Percentiles rank a stretch among this genome's conserved stretches.
Conservation (phyloP, 2,888 invertebrate genomes). For the Sesamia inferens region DNA sequence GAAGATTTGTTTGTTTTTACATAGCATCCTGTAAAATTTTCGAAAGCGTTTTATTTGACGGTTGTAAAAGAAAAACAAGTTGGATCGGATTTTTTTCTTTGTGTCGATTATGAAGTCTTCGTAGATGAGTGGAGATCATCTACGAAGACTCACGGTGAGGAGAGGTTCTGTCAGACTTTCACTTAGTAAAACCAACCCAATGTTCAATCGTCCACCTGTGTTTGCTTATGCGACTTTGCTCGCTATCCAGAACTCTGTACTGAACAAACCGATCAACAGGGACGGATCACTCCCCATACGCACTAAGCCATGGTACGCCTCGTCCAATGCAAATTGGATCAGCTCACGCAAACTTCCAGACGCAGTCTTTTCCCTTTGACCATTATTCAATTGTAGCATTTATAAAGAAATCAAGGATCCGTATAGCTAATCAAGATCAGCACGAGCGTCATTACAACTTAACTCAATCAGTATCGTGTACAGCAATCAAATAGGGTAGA, state of each 20-base stretch:
- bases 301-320: background rate
- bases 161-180: background rate
- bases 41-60: background rate
- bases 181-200: background rate
- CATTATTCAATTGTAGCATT: constrained; percentile 13
- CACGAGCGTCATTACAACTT: constrained; percentile 41
- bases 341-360: background rate
- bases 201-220: too few species aligned
- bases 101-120: background rate
- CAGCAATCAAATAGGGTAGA: constrained; percentile 60
- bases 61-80: constrained; percentile 22
- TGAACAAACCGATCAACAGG: background rate
- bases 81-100: background rate
- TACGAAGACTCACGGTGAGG: background rate
- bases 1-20: constrained; percentile 30
- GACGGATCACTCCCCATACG: background rate
- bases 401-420: constrained; percentile 5
- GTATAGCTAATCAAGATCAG: constrained; percentile 30
- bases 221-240: too few species aligned
- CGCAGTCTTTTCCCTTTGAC: constrained; percentile 15
- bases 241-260: too few species aligned
- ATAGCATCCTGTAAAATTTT: constrained; percentile 11
- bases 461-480: constrained; percentile 38
- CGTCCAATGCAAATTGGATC: constrained; percentile 1
- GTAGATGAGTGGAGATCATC: too few species aligned